Evolutionary conservation across 2,797 vertebrate genomes (phyloP).

Genomic region (Manis javanica): DNA sequence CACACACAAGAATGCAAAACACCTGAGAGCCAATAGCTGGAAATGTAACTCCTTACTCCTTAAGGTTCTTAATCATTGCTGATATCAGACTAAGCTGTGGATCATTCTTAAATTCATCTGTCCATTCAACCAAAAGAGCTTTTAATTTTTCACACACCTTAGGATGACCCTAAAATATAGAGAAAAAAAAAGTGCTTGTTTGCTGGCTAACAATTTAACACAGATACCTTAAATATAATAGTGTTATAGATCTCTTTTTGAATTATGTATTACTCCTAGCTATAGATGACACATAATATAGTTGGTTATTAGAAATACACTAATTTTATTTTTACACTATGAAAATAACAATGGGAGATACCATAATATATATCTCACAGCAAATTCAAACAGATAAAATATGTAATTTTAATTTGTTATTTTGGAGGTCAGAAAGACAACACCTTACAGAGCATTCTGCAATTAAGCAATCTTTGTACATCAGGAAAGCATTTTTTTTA

Average conservation of each 20-base stretch:
- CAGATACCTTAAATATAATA: slow-evolving; percentile 2
- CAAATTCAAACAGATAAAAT: slow-evolving; percentile 51
- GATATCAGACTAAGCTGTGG: slow-evolving; percentile 99
- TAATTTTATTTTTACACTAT: slow-evolving; percentile 33
- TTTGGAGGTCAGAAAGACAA: neutral
- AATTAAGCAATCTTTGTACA: neutral
- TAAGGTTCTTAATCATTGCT: slow-evolving; percentile 99
- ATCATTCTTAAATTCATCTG: slow-evolving; percentile 98
- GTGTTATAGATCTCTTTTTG: neutral
- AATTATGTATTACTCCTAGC: neutral
- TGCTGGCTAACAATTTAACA: neutral
- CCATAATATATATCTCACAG: neutral
- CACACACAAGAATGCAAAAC: slow-evolving; percentile 58
- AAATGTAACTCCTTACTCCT: slow-evolving; percentile 98
- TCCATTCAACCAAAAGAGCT: slow-evolving; percentile 99
- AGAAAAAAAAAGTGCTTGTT: neutral
- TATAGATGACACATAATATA: neutral
- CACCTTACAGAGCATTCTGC: neutral
- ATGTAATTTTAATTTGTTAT: neutral
- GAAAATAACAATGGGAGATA: neutral
- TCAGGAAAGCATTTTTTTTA: neutral
- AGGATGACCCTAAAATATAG: slow-evolving; percentile 93
- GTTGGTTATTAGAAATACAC: slow-evolving; percentile 2
- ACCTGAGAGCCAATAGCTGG: slow-evolving; percentile 99
- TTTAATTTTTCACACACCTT: slow-evolving; percentile 99